Base-by-base conservation (phyloP, 2,113 vertebrate genomes). In the Suricata suricatta region DNA sequence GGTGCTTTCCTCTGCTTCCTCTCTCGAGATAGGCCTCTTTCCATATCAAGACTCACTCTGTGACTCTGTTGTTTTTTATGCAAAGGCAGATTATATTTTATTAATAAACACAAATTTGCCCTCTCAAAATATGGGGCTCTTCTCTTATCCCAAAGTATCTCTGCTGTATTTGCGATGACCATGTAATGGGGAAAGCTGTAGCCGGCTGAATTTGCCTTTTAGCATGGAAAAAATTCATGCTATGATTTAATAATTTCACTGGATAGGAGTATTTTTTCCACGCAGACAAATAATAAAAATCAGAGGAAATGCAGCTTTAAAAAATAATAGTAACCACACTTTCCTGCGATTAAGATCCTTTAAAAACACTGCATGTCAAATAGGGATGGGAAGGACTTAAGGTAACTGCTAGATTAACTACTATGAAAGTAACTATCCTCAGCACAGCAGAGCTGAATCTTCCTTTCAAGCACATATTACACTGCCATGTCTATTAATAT, bases 311-410 rank as follows among this genome's bases (percentile, higher is more conserved):
- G 41, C 17, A 83, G 50, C n/a, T 95, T 95, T 91, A 79, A 66
- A 95, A 95, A 92, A 76, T 60, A 95, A 69, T 44, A 68, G 12
- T 88, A 88, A 76, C 52, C 66, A 47, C 57, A 95, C 81, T 88
- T 96, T 88, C 80, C 80, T 85, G 88, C 33, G 95, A 60, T 38
- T 90, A 83, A 93, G 31, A 91, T 15, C 31, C 68, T 96, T 93
- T 74, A 47, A 92, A 83, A 81, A 82, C n/a, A 63, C 0, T 77
- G 7, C 38, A 80, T 76, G 85, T 77, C 38, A 47, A 90, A 72
- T 15, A 64, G 29, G 35, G 54, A 60, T 50, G 38, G 47, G 71
- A 94, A 93, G 41, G 52, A 41, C 17, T 88, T 57, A 31, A 38
- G 74, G 47, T 88, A 95, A 47, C 41, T 63, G 72, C 82, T 10